Evolutionary conservation across 2,797 vertebrate genomes (phyloP), one percentile per base, ranked within the genome.

Genomic region (Hippopotamyrus pictus): DNA sequence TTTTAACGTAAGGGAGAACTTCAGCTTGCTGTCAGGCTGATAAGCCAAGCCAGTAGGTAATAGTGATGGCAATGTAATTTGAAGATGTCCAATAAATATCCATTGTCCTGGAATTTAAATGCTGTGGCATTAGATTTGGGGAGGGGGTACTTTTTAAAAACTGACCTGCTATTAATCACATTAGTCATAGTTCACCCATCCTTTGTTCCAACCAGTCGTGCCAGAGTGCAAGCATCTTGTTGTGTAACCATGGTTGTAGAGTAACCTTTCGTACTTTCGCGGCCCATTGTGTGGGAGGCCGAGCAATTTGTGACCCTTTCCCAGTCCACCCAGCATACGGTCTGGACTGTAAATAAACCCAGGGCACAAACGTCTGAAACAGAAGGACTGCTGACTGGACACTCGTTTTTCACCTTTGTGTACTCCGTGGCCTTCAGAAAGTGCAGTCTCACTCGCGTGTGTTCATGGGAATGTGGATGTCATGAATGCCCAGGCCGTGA

Each of bases 151-250:
- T 85, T 62, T 86, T 69, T 50, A 37, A 86, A 85, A 89, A 86
- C 44, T 41, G 83, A 89, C 14, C 25, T 65, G 59, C 84, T 86
- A 51, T 69, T 89, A 41, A 89, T 50, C 57, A 87, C 84, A 69
- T 69, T 54, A 89, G n/a, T 87, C 37, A 89, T 41, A 69, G 89
- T 76, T 62, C 46, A 19, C 17, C 25, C 41, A 57, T 44, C 46
- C 44, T 17, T 86, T 89, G 29, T 89, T 92, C 83, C 93, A 92
- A 93, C 93, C 95, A 94, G 93, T 95, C 93, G 95, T 96, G 95
- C 96, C 95, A 96, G 96, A 94, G 95, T 89, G 95, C 95, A 96
- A 95, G 29, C 46, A 94, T 94, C 93, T 92, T 93, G 95, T 95
- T 94, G 92, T 93, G 94, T 91, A 89, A 88, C 91, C 86, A 86